phyloP scores from a whole-genome alignment of 2,113 vertebrate genomes.

The Galbula dea region DNA sequence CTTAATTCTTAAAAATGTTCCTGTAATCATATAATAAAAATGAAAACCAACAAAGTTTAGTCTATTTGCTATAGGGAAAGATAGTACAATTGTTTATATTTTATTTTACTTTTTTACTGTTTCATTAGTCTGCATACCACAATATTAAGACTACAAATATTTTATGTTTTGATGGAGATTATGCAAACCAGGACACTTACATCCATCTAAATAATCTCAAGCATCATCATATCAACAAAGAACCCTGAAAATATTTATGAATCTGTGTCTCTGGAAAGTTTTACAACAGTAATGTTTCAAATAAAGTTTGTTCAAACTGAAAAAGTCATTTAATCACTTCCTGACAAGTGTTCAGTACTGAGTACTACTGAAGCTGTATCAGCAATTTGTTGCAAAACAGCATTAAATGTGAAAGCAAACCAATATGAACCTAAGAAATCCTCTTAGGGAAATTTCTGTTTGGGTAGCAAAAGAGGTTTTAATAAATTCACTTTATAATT shows the following conservation, averaged over 20 bases:
- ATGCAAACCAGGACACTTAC: background rate
- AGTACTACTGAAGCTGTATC: background rate
- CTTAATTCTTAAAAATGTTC: background rate
- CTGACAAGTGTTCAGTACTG: background rate
- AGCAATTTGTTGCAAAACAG: background rate
- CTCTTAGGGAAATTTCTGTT: background rate
- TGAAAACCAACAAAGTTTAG: background rate
- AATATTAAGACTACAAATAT: background rate
- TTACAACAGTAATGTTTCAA: background rate
- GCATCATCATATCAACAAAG: background rate
- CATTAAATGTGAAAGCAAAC: slow-evolving; percentile 2
- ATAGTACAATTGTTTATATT: background rate
- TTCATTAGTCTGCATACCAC: background rate
- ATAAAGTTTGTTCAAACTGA: background rate
- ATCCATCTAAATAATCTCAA: background rate
- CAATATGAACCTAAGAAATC: background rate
- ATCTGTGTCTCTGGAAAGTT: background rate
- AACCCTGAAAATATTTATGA: background rate
- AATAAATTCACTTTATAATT: background rate
- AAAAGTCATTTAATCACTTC: background rate
- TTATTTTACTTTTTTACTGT: background rate
- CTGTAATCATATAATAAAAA: background rate
- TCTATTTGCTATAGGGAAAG: background rate
- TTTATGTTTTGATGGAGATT: background rate
- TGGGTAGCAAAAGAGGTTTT: background rate